Evolutionary conservation across 2,113 vertebrate genomes (phyloP).

Genomic region (Labeo catla): DNA sequence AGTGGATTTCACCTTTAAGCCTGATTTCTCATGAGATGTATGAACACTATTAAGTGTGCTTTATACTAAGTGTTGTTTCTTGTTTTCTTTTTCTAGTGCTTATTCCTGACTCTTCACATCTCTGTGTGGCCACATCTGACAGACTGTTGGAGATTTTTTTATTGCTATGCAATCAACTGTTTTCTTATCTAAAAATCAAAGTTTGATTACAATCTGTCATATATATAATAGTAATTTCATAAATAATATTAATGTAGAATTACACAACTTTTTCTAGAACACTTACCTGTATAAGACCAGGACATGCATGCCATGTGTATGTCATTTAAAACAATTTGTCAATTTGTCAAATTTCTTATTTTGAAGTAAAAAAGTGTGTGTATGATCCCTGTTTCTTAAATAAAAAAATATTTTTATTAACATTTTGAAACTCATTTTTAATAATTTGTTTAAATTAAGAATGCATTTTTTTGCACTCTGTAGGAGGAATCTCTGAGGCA

Average conservation of each 20-base stretch:
- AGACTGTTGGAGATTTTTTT: background rate
- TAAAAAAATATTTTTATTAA: background rate
- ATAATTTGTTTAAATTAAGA: background rate
- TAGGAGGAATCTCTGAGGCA: background rate
- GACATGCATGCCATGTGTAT: background rate
- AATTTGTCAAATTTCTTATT: background rate
- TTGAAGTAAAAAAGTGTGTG: background rate
- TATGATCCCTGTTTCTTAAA: background rate
- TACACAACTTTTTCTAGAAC: background rate
- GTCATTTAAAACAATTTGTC: background rate
- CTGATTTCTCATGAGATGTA: background rate
- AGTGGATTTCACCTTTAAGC: background rate
- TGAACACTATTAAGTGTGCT: background rate
- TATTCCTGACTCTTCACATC: constrained; percentile 33
- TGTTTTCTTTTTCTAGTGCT: constrained; percentile 13
- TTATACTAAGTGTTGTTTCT: background rate
- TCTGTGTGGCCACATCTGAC: background rate
- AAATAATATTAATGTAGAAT: background rate
- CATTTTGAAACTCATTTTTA: background rate
- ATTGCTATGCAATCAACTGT: constrained; percentile 11
- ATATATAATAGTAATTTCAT: background rate
- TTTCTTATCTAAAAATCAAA: background rate
- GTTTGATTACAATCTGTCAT: background rate
- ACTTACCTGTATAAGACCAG: background rate
- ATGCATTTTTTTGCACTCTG: background rate